Percentiles rank a stretch among this genome's conserved stretches.
phyloP scores from a whole-genome alignment of 1,140 invertebrate genomes.

The Popillia japonica region DNA sequence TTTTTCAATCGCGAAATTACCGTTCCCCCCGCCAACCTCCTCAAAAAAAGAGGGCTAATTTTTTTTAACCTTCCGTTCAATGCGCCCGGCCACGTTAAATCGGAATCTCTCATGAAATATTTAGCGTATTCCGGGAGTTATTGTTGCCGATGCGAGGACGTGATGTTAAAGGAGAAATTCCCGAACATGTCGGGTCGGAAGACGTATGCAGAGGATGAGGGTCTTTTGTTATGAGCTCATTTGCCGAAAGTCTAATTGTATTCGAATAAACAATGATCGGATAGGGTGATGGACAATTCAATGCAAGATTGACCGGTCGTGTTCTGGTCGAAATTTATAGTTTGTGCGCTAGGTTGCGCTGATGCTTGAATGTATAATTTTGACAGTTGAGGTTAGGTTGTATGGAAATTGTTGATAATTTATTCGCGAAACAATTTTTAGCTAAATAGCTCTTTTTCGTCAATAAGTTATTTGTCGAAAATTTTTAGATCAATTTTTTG shows the following conservation, averaged over 20 bases:
- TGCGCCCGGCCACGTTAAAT: not conserved
- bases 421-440: too few species aligned
- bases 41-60: too few species aligned
- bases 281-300: not conserved
- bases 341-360: too few species aligned
- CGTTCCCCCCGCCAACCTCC: not conserved
- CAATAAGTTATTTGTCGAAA: too few species aligned
- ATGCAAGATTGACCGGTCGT: not conserved
- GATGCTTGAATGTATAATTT: too few species aligned
- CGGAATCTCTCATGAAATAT: slow-evolving; percentile 5
- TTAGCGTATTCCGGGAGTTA: not conserved
- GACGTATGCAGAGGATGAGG: not conserved
- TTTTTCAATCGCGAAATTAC: slow-evolving; percentile 17
- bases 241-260: slow-evolving; percentile 30
- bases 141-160: not conserved
- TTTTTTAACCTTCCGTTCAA: not conserved
- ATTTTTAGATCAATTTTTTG: too few species aligned
- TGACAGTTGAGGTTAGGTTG: too few species aligned
- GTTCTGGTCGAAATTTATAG: too few species aligned
- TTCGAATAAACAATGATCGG: slow-evolving; percentile 10
- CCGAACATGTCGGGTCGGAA: not conserved
- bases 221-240: slow-evolving; percentile 22
- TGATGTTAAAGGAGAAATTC: not conserved
- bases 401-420: too few species aligned
- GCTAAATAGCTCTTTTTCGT: too few species aligned